Evolutionary conservation across 1,140 invertebrate species (phyloP), one percentile per base, ranked within the genome.

Genomic region (Nasonia longicornis): DNA sequence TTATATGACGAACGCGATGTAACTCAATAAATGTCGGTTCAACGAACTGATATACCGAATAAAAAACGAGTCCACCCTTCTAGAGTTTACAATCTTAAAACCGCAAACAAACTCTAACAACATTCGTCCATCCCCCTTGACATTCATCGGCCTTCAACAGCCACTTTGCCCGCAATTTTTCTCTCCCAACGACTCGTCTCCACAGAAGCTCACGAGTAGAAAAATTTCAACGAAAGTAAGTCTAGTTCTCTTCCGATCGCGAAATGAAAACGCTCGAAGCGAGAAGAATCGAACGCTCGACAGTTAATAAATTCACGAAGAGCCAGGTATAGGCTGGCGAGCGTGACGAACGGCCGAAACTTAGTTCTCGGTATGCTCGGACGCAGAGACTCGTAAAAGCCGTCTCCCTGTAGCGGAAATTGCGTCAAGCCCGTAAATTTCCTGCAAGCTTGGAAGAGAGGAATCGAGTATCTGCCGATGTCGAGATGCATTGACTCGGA

Each of bases 371-470:
- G 70, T 58, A 72, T 42, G 70, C 70, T 14, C 45, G 45, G 45
- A 42, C 38, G 26, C 26, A 26, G 20, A 2, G 72, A 48, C 45
- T 42, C 73, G 52, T 77, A 38, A 77, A 48, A 77, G n/a, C 58
- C 11, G 63, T 8, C 6, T 42, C 8, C 10, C 48, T n/a, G 67
- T 58, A 71, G 66, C 77, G 77, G 69, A 72, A 72, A 72, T 79
- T 72, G 73, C 77, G 70, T 64, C 77, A 63, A 8, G 77, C 77
- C 22, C 69, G 77, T 79, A 79, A 72, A 79, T 79, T 79, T 64
- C 12, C 52, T 64, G 38, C 71, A 42, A 52, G 52, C 52, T 45
- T 10, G 6, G n/a, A 26, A 8, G 38, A n/a, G 71, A n/a, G 71
- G 1, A 71, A 71, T 71, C 69, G 69, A n/a, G 35, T n/a, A 42